Conservation (phyloP, 2,113 vertebrate genomes). For the Dipodomys spectabilis region DNA sequence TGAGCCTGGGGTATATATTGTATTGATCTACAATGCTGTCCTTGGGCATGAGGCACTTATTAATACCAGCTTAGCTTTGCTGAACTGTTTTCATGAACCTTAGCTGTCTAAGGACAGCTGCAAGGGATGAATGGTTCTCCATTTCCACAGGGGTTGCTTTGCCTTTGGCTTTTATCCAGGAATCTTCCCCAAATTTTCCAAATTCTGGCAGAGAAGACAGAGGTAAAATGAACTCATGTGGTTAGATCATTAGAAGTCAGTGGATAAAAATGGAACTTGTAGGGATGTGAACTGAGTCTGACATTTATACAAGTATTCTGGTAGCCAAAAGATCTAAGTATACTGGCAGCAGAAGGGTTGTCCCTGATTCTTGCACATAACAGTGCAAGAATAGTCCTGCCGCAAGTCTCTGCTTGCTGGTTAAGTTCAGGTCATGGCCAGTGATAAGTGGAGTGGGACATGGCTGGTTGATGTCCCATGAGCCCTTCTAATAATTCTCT, state of each 20-base stretch:
- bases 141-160: rapidly evolving
- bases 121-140: not conserved
- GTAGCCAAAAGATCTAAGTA: not conserved
- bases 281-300: not conserved
- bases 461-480: not conserved
- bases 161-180: not conserved
- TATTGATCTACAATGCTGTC: conserved; percentile 63
- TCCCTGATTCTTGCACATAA: not conserved
- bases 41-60: not conserved
- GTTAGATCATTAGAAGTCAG: not conserved
- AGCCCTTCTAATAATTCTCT: not conserved
- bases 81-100: conserved; percentile 28
- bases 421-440: not conserved
- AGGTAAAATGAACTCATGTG: not conserved
- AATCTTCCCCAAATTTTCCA: not conserved
- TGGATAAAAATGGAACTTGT: not conserved
- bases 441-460: not conserved
- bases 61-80: conserved; percentile 51
- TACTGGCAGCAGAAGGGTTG: not conserved
- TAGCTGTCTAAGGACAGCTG: not conserved
- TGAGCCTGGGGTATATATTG: conserved; percentile 40
- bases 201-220: not conserved
- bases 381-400: not conserved
- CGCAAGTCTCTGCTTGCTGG: not conserved
- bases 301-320: not conserved